These are phyloP conservation scores for Sarcophilus harrisii DNA, from an alignment of 2,797 vertebrate species.

Conservation along the genomic window DNA sequence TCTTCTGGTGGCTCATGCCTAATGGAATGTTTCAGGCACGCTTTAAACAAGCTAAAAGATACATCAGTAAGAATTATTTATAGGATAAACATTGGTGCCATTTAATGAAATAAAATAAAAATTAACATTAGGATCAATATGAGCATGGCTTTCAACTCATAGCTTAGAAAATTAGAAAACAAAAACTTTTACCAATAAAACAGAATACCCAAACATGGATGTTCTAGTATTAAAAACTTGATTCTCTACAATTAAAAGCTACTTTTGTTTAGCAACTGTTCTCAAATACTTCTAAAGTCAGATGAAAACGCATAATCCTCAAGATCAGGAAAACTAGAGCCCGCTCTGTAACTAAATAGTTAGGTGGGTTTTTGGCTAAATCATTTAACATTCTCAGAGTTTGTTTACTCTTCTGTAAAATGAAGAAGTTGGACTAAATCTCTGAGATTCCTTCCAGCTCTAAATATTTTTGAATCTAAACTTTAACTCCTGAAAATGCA, in stretches of 20 bases:
- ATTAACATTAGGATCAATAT: background rate
- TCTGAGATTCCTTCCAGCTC: background rate
- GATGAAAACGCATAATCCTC: background rate
- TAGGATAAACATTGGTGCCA: background rate
- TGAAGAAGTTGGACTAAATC: background rate
- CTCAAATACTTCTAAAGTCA: background rate
- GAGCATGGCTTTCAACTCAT: background rate
- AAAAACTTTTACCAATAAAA: background rate
- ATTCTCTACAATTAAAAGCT: background rate
- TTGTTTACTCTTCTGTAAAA: slow-evolving; percentile 30
- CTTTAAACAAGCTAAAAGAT: background rate
- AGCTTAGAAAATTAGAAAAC: background rate
- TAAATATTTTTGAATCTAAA: slow-evolving; percentile 1
- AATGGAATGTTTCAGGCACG: background rate
- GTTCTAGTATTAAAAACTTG: background rate
- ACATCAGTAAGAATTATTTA: background rate
- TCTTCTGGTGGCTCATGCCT: background rate
- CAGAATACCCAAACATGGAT: background rate
- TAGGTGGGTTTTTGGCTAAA: background rate
- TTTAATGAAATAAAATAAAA: background rate
- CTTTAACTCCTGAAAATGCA: background rate
- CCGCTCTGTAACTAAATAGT: background rate
- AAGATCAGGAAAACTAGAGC: background rate
- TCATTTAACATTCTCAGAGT: background rate
- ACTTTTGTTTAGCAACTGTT: background rate